Evolutionary conservation across 2,113 vertebrate species (phyloP).

Genomic region (Prunella fulvescens): DNA sequence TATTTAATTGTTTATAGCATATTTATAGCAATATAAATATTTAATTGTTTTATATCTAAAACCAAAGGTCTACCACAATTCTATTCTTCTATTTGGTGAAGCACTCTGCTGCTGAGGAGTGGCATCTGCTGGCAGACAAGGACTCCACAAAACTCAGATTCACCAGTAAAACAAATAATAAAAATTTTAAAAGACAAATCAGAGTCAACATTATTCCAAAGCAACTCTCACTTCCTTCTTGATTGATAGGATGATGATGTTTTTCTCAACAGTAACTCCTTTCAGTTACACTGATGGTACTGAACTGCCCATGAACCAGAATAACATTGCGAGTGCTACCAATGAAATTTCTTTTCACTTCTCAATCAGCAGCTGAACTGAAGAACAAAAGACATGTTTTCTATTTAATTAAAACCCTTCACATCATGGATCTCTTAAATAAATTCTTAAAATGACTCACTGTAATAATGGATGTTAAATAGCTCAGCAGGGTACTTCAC

Average conservation of each 20-base stretch:
- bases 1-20: constrained; percentile 6
- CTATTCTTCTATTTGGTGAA: not conserved
- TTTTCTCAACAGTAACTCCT: not conserved
- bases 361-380: not conserved
- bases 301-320: not conserved
- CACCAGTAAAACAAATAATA: not conserved
- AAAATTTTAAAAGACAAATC: not conserved
- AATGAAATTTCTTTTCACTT: not conserved
- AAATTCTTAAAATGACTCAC: not conserved
- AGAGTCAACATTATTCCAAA: not conserved
- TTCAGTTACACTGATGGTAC: not conserved
- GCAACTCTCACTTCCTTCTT: not conserved
- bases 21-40: not conserved
- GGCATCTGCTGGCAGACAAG: constrained; percentile 4
- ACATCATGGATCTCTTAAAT: not conserved
- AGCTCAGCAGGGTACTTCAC: not conserved
- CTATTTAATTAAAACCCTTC: constrained; percentile 5
- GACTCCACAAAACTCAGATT: not conserved
- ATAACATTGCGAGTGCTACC: accelerated
- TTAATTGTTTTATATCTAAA: not conserved
- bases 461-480: not conserved
- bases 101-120: not conserved
- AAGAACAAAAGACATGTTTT: not conserved
- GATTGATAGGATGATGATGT: not conserved
- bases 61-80: not conserved